Evolutionary conservation across 2,888 invertebrate genomes (phyloP), one percentile per base, ranked within the genome.

Genomic region (Cantharis nigra): DNA sequence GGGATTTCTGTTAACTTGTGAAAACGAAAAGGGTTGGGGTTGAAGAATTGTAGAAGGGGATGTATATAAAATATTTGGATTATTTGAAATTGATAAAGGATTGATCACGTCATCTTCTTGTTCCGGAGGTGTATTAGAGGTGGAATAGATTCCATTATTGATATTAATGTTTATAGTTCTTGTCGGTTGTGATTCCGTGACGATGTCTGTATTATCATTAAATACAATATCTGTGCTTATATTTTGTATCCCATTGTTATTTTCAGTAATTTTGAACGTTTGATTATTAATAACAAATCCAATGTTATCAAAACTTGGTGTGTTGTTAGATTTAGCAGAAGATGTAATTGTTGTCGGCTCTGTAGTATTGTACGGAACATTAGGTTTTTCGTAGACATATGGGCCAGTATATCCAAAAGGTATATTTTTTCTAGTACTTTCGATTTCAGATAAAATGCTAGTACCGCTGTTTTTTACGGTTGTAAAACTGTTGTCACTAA

Each of bases 21-120:
- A 79, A 64, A 80, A 83, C 64, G 77, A 80, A 63, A 80, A 83
- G 18, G 81, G 83, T 81, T 75, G 81, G 7, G 78, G 83, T 72
- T 80, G 80, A 18, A 33, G 72, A 67, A 73, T 28, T 16, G 70
- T 73, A 13, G 75, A 65, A 3, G 64, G 14, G 18, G 65, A 70
- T 5, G 74, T 33, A 14, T 23, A 23, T 9, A 33, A 69, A 30
- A 33, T 26, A 20, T 18, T 62, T 65, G 10, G 14, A 11, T 69
- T 33, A 9, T 18, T 71, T 9, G 16, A 23, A 18, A n/a, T 62
- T n/a, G 26, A 20, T 13, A 18, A n/a, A 64, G 33, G 23, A 63
- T 64, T 69, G 71, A 64, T n/a, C 33, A 74, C 11, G 72, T 77
- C 28, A 75, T 75, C 62, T 75, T 67, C 63, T 62, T 16, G 67